These are phyloP conservation scores for Phylloscopus trochiloides DNA, from an alignment of 2,113 vertebrate species.

Conservation along the genomic window DNA sequence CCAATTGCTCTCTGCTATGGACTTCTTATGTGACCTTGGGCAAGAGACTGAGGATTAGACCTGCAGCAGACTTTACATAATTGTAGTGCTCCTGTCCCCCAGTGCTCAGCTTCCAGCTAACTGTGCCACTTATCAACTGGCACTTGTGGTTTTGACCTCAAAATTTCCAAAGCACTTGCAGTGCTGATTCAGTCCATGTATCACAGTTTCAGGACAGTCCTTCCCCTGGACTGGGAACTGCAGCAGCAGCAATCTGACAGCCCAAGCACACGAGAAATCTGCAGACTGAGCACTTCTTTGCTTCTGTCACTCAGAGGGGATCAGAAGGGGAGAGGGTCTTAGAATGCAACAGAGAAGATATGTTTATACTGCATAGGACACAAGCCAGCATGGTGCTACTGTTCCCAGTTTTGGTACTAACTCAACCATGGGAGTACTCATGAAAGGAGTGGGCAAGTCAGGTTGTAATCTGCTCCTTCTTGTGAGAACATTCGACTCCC, in stretches of 20 bases:
- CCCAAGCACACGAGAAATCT: background rate
- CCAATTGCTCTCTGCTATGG: background rate
- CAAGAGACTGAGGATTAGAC: background rate
- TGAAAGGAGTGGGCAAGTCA: background rate
- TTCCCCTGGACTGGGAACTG: background rate
- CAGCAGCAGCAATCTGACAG: background rate
- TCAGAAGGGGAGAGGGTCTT: background rate
- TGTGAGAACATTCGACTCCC: background rate
- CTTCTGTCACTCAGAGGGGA: background rate
- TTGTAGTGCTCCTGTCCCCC: background rate
- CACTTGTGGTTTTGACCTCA: constrained; percentile 1
- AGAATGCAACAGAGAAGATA: background rate
- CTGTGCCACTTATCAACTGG: background rate
- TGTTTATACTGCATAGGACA: background rate
- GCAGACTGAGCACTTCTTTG: background rate
- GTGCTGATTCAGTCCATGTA: background rate
- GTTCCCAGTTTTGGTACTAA: background rate
- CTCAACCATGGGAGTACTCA: background rate
- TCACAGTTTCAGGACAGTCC: background rate
- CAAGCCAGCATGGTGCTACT: background rate
- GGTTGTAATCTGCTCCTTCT: background rate
- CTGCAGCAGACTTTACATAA: background rate
- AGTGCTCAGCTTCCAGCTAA: background rate
- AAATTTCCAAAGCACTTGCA: background rate
- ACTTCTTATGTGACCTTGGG: constrained; percentile 31